phyloP scores from a whole-genome alignment of 1,140 invertebrate genomes.

The Bombus consobrinus region DNA sequence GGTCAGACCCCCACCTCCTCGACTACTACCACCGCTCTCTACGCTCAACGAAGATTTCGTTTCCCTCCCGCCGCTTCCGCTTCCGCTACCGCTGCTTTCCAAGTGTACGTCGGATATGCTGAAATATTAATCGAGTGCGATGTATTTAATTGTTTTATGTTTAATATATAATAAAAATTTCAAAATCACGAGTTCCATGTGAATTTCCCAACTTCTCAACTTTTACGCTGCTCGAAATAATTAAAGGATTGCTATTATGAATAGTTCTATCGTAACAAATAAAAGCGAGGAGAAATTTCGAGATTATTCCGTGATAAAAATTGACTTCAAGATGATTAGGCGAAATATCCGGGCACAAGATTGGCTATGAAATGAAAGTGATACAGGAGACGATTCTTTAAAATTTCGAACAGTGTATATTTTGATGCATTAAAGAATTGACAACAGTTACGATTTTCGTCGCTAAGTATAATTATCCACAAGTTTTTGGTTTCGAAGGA shows the following conservation, averaged over 20 bases:
- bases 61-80: conserved; percentile 83
- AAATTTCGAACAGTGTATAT: too few relatives aligned
- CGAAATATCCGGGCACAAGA: too few relatives aligned
- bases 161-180: too few relatives aligned
- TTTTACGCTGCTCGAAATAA: not conserved
- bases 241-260: not conserved
- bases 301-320: not conserved
- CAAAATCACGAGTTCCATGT: not conserved
- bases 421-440: too few relatives aligned
- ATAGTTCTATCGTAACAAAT: too few relatives aligned
- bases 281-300: too few relatives aligned
- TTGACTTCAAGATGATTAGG: not conserved
- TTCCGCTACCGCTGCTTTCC: conserved; percentile 81
- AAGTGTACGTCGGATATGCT: conserved; percentile 81
- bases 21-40: conserved; percentile 84
- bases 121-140: conserved; percentile 8
- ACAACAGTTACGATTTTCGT: too few relatives aligned
- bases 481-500: too few relatives aligned
- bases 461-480: too few relatives aligned
- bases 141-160: too few relatives aligned
- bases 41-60: conserved; percentile 89
- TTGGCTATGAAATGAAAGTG: too few relatives aligned
- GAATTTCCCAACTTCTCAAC: not conserved
- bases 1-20: conserved; percentile 85
- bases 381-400: too few relatives aligned